Percentiles rank a stretch among this genome's conserved stretches.
Conservation (phyloP, 2,113 vertebrate genomes). For the Ascaphus truei region DNA sequence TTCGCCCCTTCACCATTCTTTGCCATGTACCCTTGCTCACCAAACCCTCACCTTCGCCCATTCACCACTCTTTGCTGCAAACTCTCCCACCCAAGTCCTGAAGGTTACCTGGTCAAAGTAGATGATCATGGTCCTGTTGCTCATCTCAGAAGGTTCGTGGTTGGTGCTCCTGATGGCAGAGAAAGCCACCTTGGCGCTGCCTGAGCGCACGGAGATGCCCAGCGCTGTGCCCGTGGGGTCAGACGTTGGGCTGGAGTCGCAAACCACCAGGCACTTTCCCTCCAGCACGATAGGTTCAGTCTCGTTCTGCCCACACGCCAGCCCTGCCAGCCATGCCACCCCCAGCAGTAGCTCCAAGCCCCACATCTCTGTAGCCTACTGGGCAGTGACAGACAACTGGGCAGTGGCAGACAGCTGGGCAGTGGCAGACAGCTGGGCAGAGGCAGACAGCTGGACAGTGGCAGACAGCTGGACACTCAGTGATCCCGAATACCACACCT, state of each 20-base stretch:
- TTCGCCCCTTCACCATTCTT: no score
- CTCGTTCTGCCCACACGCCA: conserved; percentile 82
- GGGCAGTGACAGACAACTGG: conserved; percentile 54
- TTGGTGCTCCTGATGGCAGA: conserved; percentile 95
- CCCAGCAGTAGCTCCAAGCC: conserved; percentile 61
- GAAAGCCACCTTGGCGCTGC: conserved; percentile 92
- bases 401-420: conserved; percentile 48
- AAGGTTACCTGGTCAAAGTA: conserved; percentile 93
- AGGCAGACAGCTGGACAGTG: no score
- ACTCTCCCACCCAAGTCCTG: no score
- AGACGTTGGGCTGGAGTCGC: conserved; percentile 91
- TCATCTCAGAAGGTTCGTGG: conserved; percentile 98
- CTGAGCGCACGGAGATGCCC: conserved; percentile 91
- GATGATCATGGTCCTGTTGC: conserved; percentile 94
- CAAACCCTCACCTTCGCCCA: no score
- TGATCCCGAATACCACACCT: conserved; percentile 26
- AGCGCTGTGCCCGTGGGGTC: conserved; percentile 90
- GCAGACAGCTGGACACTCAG: conserved; percentile 41
- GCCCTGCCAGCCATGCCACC: conserved; percentile 71
- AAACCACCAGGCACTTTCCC: conserved; percentile 93
- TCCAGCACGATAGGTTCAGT: conserved; percentile 93
- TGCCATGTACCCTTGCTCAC: no score
- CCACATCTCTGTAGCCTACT: conserved; percentile 51
- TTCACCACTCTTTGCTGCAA: no score
- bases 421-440: conserved; percentile 45